These are phyloP conservation scores for Nixonia krombeini DNA, from an alignment of 1,140 invertebrate species.

Conservation along the genomic window DNA sequence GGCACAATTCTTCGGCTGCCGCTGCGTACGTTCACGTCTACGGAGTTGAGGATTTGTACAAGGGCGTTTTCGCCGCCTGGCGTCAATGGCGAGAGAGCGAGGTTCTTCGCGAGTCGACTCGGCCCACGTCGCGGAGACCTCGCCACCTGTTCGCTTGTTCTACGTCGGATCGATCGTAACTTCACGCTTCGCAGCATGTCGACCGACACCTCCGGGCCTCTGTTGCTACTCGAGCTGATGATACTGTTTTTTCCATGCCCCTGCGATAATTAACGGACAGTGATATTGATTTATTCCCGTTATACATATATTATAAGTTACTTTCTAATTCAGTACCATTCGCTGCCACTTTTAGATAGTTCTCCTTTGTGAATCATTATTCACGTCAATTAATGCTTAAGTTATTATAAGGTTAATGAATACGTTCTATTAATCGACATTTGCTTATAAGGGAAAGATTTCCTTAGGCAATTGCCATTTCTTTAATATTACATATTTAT, in stretches of 20 bases:
- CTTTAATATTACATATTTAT: too few species aligned
- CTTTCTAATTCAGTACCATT: too few species aligned
- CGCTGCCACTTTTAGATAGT: too few species aligned
- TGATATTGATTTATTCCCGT: too few species aligned
- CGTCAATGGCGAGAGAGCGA: slow-evolving; percentile 52
- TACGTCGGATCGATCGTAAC: slow-evolving; percentile 54
- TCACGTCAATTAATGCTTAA: too few species aligned
- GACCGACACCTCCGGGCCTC: slow-evolving; percentile 51
- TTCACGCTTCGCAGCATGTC: slow-evolving; percentile 65
- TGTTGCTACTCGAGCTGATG: slow-evolving; percentile 30
- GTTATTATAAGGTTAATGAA: too few species aligned
- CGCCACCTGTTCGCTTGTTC: slow-evolving; percentile 23
- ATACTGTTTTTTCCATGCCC: slow-evolving; percentile 40
- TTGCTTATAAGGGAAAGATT: too few species aligned
- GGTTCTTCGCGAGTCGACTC: slow-evolving; percentile 25
- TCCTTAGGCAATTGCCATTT: too few species aligned
- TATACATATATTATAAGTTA: too few species aligned
- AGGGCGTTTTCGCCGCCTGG: slow-evolving; percentile 39
- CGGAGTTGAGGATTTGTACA: slow-evolving; percentile 44
- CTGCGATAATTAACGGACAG: too few species aligned
- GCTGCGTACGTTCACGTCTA: slow-evolving; percentile 27
- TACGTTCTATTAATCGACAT: too few species aligned
- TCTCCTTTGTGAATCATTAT: too few species aligned
- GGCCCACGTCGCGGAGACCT: slow-evolving; percentile 50
- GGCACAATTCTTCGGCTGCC: neutral